phyloP scores from a whole-genome alignment of 2,113 vertebrate genomes.

The Python bivittatus region DNA sequence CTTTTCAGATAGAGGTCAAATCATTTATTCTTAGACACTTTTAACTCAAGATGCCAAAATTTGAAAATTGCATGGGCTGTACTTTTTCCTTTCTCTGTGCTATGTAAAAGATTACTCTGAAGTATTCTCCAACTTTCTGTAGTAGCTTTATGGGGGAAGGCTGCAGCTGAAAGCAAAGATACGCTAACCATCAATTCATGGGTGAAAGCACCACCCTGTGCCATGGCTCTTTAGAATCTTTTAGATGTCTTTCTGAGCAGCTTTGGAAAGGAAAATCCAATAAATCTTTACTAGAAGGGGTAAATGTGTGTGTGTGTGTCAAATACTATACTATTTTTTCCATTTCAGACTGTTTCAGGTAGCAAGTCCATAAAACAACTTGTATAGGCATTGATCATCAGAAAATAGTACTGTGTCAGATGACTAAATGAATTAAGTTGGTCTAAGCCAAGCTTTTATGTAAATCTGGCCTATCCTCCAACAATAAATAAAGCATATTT shows the following conservation, averaged over 20 bases:
- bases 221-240: background rate
- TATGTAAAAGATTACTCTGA: background rate
- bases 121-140: background rate
- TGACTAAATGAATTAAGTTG: background rate
- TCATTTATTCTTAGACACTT: background rate
- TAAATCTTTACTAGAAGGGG: background rate
- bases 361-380: background rate
- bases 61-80: background rate
- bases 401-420: background rate
- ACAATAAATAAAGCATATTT: background rate
- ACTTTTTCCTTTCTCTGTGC: background rate
- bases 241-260: background rate
- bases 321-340: background rate
- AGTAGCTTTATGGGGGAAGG: background rate
- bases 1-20: background rate
- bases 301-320: too few relatives aligned
- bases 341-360: background rate
- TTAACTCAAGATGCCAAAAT: background rate
- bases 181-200: background rate
- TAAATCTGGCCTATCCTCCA: background rate
- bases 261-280: background rate
- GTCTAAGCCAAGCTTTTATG: background rate
- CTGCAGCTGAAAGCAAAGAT: background rate
- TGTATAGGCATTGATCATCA: background rate
- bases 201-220: background rate